Evolutionary conservation across 2,797 vertebrate genomes (phyloP).

Genomic region (Rhabdomys pumilio): DNA sequence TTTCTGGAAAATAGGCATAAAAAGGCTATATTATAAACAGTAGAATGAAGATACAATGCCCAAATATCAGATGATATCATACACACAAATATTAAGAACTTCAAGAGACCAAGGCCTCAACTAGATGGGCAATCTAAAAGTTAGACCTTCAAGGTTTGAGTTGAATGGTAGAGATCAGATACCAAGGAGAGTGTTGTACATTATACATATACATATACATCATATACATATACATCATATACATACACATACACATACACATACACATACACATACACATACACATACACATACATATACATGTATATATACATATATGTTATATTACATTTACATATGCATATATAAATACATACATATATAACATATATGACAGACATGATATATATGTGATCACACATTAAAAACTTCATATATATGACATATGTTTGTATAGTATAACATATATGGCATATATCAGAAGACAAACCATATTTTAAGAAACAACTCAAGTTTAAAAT

Average conservation of each 20-base stretch:
- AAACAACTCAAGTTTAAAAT: background rate
- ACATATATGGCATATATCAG: background rate
- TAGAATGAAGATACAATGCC: background rate
- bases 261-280: too few relatives aligned
- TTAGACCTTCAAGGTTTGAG: background rate
- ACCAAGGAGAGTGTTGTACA: background rate
- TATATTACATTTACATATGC: too few relatives aligned
- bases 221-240: background rate
- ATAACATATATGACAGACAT: too few relatives aligned
- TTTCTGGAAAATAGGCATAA: background rate
- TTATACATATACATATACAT: background rate
- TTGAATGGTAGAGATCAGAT: background rate
- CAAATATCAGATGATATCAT: background rate
- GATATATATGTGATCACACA: too few relatives aligned
- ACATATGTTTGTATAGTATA: background rate
- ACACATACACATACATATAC: too few relatives aligned
- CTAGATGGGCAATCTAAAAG: background rate
- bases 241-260: too few relatives aligned
- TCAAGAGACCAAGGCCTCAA: background rate
- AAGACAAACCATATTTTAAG: constrained; percentile 24
- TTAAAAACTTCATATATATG: background rate
- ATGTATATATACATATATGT: too few relatives aligned
- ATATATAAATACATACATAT: too few relatives aligned
- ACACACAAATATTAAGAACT: background rate
- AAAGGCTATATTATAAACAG: background rate